Evolutionary conservation across 2,113 vertebrate genomes (phyloP), one percentile per base, ranked within the genome.

Genomic region (Aspiorhynchus laticeps): DNA sequence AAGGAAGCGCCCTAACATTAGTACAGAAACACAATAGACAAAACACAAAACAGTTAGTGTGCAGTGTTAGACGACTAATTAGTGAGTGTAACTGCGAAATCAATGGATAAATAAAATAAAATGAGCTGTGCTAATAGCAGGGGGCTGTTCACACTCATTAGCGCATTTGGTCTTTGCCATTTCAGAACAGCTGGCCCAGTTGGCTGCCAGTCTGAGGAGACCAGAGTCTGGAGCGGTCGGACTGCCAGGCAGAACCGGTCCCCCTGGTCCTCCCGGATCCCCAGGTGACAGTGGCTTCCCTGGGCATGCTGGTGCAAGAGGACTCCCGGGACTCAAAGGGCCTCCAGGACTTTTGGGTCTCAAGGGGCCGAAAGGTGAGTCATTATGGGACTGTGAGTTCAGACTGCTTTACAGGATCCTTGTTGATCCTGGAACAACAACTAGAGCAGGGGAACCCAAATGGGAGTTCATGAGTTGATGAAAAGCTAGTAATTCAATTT

Each of bases 251-350:
- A 95, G 87, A 85, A 97, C 98, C 7, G 98, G 98, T 0, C 96
- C 93, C 15, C 96, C 98, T 0, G 98, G 98, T 4, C 91, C 95
- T 83, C 96, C 96, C 0, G 98, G 98, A 0, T 19, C 94, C 4
- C 93, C 95, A 48, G 98, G 98, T 53, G 96, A 98, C 90, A 99
- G 97, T 21, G 98, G 98, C 77, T 97, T 99, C 86, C 96, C 97
- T 4, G 98, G 98, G 75, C 98, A 98, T 84, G 93, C 95, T 86
- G 98, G 98, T 21, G 26, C 94, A 26, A 97, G 97, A 90, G 98
- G 98, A 2, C 95, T 99, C 59, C 97, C 97, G 21, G 98, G 98
- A 86, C 96, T 99, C 21, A 99, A 99, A 92, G 98, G 98, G 5
- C 98, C 98, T 38, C 93, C 94, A 19, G 98, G 98, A 43, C 86